These are phyloP conservation scores for Busseola fusca DNA, from an alignment of 2,888 invertebrate species.

Conservation along the genomic window DNA sequence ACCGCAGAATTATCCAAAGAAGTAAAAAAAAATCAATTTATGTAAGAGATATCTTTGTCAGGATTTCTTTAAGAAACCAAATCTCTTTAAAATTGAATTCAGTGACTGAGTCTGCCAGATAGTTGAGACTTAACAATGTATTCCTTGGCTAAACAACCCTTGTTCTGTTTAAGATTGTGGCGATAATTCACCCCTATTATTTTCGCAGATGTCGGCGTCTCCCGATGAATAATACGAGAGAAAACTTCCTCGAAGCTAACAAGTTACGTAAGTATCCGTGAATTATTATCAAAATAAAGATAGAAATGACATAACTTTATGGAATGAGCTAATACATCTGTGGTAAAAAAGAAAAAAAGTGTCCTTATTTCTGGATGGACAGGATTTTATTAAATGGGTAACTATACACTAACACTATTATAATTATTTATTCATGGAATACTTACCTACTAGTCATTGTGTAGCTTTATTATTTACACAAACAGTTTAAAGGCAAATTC, in stretches of 20 bases:
- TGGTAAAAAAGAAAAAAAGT: background rate
- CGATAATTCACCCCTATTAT: conserved; percentile 43
- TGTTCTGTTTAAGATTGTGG: conserved; percentile 30
- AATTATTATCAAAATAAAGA: conserved; percentile 25
- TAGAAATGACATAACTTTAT: conserved; percentile 6
- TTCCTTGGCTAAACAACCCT: conserved; percentile 33
- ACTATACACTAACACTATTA: background rate
- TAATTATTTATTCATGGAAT: background rate
- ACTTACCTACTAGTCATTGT: background rate
- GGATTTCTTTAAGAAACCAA: conserved; percentile 30
- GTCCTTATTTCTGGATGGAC: background rate
- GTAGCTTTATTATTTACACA: background rate
- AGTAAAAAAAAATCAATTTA: conserved; percentile 20
- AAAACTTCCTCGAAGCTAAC: conserved; percentile 21
- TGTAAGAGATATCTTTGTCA: conserved; percentile 25
- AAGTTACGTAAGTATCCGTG: conserved; percentile 53
- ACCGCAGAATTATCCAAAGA: background rate
- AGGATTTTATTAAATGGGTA: background rate
- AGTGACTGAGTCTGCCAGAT: conserved; percentile 22
- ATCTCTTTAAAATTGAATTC: conserved; percentile 44
- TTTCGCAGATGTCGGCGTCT: conserved; percentile 56
- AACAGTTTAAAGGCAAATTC: conserved; percentile 23
- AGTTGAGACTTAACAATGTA: conserved; percentile 35
- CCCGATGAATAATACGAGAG: conserved; percentile 32
- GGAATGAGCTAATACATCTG: conserved; percentile 7